phyloP scores from a whole-genome alignment of 2,888 invertebrate genomes.

The Hemicrepidius hirtus region DNA sequence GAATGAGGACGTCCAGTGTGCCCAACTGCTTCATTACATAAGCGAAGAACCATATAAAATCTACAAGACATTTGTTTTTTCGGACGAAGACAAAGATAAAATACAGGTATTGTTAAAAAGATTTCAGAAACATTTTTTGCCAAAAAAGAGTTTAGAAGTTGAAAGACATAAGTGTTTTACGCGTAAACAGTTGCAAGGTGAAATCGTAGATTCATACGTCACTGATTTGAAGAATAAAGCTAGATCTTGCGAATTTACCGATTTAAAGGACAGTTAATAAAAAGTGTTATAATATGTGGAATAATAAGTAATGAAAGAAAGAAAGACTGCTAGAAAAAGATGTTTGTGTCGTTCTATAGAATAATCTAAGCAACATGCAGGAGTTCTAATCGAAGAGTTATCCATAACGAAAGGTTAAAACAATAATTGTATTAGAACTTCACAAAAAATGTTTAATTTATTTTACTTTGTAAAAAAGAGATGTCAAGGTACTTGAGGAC shows the following conservation, averaged over 20 bases:
- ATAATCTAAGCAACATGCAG: too few relatives aligned
- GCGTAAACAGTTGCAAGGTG: too few relatives aligned
- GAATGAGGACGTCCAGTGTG: too few relatives aligned
- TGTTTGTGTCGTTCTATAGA: too few relatives aligned
- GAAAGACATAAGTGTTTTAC: too few relatives aligned
- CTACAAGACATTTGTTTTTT: slow-evolving; percentile 55
- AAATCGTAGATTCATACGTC: slow-evolving; percentile 54
- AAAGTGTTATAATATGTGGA: slow-evolving; percentile 55
- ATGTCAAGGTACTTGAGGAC: too few relatives aligned
- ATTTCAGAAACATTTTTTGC: slow-evolving; percentile 53
- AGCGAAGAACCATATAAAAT: slow-evolving; percentile 56
- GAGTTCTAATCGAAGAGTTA: too few relatives aligned
- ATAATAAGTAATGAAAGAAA: slow-evolving; percentile 46
- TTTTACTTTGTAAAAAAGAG: too few relatives aligned
- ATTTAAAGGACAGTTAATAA: slow-evolving; percentile 38
- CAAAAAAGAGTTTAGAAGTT: slow-evolving; percentile 52
- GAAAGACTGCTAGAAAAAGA: slow-evolving; percentile 53
- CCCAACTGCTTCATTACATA: too few relatives aligned
- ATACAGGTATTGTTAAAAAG: slow-evolving; percentile 44
- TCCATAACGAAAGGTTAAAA: too few relatives aligned
- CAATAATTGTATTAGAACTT: too few relatives aligned
- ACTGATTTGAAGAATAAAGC: slow-evolving; percentile 34
- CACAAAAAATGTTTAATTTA: too few relatives aligned
- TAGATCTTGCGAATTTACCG: slow-evolving; percentile 8
- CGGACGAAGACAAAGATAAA: slow-evolving; percentile 45